Evolutionary conservation across 2,797 vertebrate genomes (phyloP).

Genomic region (Ficedula albicollis): DNA sequence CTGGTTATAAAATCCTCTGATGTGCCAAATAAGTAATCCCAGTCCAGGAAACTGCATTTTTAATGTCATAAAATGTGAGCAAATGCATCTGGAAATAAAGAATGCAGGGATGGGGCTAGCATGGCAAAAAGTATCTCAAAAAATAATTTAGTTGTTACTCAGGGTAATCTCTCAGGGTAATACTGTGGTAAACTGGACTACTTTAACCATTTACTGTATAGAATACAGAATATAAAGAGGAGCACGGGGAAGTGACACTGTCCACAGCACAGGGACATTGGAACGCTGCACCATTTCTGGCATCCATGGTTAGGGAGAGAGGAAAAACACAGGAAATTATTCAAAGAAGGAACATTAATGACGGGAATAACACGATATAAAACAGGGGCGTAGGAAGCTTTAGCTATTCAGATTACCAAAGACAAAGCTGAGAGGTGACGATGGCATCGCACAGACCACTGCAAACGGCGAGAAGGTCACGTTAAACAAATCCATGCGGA

Average conservation of each 20-base stretch:
- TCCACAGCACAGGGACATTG: neutral
- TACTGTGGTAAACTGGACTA: neutral
- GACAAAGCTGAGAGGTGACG: neutral
- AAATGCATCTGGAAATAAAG: neutral
- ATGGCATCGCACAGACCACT: neutral
- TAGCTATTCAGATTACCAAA: neutral
- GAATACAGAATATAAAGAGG: neutral
- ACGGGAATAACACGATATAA: neutral
- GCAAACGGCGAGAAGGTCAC: neutral
- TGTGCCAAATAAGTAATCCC: neutral
- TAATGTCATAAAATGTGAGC: neutral
- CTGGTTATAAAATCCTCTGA: neutral
- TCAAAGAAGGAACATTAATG: neutral
- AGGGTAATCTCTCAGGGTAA: neutral
- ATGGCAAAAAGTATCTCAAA: neutral
- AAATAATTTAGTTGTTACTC: neutral
- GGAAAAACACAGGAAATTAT: neutral
- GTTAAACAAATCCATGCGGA: fast-evolving
- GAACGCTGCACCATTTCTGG: neutral
- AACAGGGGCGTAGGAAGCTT: neutral
- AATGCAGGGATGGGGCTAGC: neutral
- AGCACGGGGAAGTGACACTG: neutral
- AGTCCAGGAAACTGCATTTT: neutral
- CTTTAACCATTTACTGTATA: neutral
- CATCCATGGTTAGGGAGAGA: neutral